Base-by-base conservation (phyloP, 1,140 invertebrate species). In the Drosophila bocki region DNA sequence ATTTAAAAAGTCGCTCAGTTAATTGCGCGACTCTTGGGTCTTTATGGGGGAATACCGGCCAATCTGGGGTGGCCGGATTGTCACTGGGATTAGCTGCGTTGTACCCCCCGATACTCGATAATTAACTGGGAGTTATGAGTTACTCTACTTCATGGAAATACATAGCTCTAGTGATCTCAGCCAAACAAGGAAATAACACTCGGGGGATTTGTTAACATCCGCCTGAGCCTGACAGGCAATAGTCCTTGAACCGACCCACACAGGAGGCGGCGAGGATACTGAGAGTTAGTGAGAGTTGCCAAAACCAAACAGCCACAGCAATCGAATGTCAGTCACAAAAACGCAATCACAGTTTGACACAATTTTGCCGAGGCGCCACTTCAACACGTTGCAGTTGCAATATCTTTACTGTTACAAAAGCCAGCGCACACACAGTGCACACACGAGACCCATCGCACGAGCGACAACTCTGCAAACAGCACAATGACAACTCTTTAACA, bases 271-370 rank as follows among this genome's bases (percentile, higher is more conserved):
- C 44, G 3, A 39, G 9, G 29, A 47, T 44, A 17, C 29, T 8
- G 19, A 45, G 68, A 67, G 57, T 62, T 59, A 51, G 64, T 35
- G 45, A 77, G 74, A 77, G 71, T 70, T 78, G 48, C 19, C 56
- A 56, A 75, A 79, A 69, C 32, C 84, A 74, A 82, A 72, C 70
- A 82, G 68, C 80, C 64, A 74, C 68, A 88, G 84, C 84, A 83
- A 87, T 87, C 87, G 84, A 88, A 87, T 84, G 84, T 80, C 84
- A 87, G 84, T 88, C 84, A 87, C 77, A 87, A 87, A 87, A 87
- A 87, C 83, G 84, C 84, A 87, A 87, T 87, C 84, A 87, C 84
- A 84, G 84, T 88, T 87, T 88, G 84, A 87, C 84, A 87, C 84
- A 87, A 87, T 87, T 87, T 87, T 68, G 80, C 72, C 80, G 78